phyloP scores from a whole-genome alignment of 2,113 vertebrate genomes.

The Xiphophorus couchianus region DNA sequence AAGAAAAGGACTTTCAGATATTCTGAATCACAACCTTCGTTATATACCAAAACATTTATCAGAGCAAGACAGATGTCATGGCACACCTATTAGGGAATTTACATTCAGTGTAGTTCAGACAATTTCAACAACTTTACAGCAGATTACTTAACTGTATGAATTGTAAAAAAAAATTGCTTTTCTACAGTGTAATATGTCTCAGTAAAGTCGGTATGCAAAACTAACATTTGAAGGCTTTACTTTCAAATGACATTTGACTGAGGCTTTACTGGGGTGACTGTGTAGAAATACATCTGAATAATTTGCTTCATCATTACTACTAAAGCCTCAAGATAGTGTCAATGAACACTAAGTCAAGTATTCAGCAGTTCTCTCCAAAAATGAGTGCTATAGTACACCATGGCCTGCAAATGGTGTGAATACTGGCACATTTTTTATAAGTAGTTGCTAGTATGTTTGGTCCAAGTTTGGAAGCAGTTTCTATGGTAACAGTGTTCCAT shows the following conservation, averaged over 20 bases:
- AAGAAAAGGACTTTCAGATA: conserved; percentile 57
- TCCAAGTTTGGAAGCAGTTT: conserved; percentile 79
- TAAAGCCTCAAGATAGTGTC: conserved; percentile 43
- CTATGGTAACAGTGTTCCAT: conserved; percentile 77
- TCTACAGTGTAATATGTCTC: conserved; percentile 54
- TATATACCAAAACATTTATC: conserved; percentile 57
- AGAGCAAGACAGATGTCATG: conserved; percentile 46
- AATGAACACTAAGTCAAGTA: conserved; percentile 60
- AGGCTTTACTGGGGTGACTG: conserved; percentile 19
- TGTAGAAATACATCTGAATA: conserved; percentile 45
- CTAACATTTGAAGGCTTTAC: not conserved
- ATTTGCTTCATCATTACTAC: conserved; percentile 47
- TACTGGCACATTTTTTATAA: conserved; percentile 76
- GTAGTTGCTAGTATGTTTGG: conserved; percentile 70
- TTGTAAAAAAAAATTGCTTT: not conserved
- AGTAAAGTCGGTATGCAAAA: conserved; percentile 19
- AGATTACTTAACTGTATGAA: not conserved
- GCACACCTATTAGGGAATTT: conserved; percentile 61
- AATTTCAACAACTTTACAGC: not conserved
- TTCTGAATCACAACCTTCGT: conserved; percentile 66
- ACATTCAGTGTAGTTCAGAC: conserved; percentile 14
- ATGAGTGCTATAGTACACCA: conserved; percentile 66
- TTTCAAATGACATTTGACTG: conserved; percentile 8
- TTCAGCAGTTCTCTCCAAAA: conserved; percentile 51
- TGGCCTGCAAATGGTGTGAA: conserved; percentile 75